A percentile compares a stretch with the other conserved stretches of the same genome.
phyloP scores from a whole-genome alignment of 1,140 invertebrate genomes.

The Drosophila busckii region DNA sequence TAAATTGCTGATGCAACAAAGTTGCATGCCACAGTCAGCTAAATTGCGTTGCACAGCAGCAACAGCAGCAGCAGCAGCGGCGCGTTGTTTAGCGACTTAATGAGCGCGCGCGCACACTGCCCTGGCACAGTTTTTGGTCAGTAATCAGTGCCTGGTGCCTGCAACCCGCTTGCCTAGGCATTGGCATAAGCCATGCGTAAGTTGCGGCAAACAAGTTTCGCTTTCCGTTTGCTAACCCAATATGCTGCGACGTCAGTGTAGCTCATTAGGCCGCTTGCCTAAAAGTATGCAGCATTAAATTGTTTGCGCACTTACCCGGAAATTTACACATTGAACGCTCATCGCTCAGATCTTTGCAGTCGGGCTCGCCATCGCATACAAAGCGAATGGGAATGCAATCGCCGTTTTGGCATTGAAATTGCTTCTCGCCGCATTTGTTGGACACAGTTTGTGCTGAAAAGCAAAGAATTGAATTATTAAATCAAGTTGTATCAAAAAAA shows the following conservation, averaged over 20 bases:
- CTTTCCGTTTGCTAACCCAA: constrained; percentile 45
- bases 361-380: constrained; percentile 87
- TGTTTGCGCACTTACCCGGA: constrained; percentile 73
- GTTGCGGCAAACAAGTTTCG: constrained; percentile 59
- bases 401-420: constrained; percentile 88
- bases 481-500: constrained; percentile 45
- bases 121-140: constrained; percentile 67
- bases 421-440: constrained; percentile 83
- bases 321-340: constrained; percentile 86
- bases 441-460: constrained; percentile 61
- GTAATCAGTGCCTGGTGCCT: constrained; percentile 20
- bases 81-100: constrained; percentile 37
- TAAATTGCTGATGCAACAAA: constrained; percentile 73
- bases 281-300: constrained; percentile 41
- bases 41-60: constrained; percentile 56
- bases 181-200: constrained; percentile 15
- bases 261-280: constrained; percentile 7
- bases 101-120: constrained; percentile 51
- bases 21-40: constrained; percentile 64
- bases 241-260: constrained; percentile 39
- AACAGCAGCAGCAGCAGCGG: constrained; percentile 1
- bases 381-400: constrained; percentile 91
- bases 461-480: constrained; percentile 1
- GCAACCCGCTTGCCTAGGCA: neutral
- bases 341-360: constrained; percentile 90